Conservation (phyloP, 2,888 invertebrate genomes). For the Melanophora roralis region DNA sequence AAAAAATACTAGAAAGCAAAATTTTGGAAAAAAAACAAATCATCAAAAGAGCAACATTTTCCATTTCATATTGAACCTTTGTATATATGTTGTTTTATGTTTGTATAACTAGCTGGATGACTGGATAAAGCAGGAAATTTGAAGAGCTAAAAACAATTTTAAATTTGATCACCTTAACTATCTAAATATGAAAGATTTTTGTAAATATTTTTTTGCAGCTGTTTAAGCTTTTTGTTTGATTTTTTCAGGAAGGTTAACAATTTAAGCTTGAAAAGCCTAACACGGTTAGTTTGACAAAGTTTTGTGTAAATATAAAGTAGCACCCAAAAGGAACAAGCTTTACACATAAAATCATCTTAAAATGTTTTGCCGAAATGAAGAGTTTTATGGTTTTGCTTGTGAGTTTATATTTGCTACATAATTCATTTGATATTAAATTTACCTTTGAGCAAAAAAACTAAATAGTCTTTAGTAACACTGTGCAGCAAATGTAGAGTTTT, state of each 20-base stretch:
- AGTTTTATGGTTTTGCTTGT: too few relatives aligned
- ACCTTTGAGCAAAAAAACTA: too few relatives aligned
- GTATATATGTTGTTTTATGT: not conserved
- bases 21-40: constrained; percentile 25
- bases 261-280: constrained; percentile 72
- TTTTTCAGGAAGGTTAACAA: constrained; percentile 71
- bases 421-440: too few relatives aligned
- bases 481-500: too few relatives aligned
- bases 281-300: constrained; percentile 45
- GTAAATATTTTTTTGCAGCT: not conserved
- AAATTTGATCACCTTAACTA: constrained; percentile 47
- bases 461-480: too few relatives aligned
- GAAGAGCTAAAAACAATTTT: constrained; percentile 40
- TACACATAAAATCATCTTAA: too few relatives aligned
- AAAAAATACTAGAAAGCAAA: constrained; percentile 1
- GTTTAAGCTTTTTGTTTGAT: constrained; percentile 68
- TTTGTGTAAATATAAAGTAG: not conserved
- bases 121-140: not conserved
- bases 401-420: too few relatives aligned
- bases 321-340: too few relatives aligned
- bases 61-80: constrained; percentile 23
- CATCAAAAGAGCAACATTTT: constrained; percentile 51
- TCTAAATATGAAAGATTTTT: constrained; percentile 11
- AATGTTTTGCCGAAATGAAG: too few relatives aligned
- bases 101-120: not conserved